These are phyloP conservation scores for Lasioglossum malachurum DNA, from an alignment of 2,888 invertebrate genomes.

Conservation along the genomic window DNA sequence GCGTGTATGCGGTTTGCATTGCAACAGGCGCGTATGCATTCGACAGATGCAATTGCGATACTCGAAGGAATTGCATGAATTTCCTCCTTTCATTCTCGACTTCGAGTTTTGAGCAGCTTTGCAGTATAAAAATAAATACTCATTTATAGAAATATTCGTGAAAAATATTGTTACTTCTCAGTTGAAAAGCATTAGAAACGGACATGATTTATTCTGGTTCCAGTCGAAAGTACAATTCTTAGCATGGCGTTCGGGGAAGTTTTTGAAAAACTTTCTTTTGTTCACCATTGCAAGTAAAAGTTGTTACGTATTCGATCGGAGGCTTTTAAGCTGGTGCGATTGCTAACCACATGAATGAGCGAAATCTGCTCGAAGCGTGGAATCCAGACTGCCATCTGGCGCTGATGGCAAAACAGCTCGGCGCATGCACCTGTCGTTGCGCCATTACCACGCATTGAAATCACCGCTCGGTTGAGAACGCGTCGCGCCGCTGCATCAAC, in stretches of 20 bases:
- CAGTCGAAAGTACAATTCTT: too few relatives aligned
- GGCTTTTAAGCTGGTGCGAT: not conserved
- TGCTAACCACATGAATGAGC: slow-evolving; percentile 28
- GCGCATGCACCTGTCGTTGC: slow-evolving; percentile 57
- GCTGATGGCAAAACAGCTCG: slow-evolving; percentile 52
- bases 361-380: slow-evolving; percentile 37
- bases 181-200: too few relatives aligned
- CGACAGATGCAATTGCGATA: not conserved
- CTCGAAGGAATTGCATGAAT: not conserved
- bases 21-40: slow-evolving; percentile 48
- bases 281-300: not conserved
- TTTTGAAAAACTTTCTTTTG: too few relatives aligned
- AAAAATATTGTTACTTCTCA: too few relatives aligned
- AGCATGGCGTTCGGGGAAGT: too few relatives aligned
- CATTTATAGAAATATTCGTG: too few relatives aligned
- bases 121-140: not conserved
- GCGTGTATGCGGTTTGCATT: slow-evolving; percentile 36
- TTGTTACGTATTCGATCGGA: slow-evolving; percentile 15
- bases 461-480: slow-evolving; percentile 38
- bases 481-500: slow-evolving; percentile 24
- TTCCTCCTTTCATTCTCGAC: not conserved
- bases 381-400: slow-evolving; percentile 42
- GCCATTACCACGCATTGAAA: slow-evolving; percentile 52
- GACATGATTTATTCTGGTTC: too few relatives aligned
- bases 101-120: not conserved